phyloP scores from a whole-genome alignment of 2,113 vertebrate genomes.

The Carassius gibelio region DNA sequence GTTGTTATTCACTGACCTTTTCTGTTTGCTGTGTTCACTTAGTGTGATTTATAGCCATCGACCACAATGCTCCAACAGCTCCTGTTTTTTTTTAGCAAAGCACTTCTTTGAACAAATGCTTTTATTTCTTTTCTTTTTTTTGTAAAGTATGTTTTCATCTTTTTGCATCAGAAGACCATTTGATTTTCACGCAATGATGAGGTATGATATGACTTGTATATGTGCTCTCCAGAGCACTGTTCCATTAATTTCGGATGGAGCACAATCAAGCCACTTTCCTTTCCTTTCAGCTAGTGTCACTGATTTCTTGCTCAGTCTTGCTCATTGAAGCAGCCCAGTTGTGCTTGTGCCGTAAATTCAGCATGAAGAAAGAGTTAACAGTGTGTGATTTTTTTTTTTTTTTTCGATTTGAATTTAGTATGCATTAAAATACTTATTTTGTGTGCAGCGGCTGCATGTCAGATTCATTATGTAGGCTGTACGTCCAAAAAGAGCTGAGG shows the following conservation, averaged over 20 bases:
- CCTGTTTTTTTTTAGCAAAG: not conserved
- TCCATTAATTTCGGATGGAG: not conserved
- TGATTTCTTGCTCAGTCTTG: constrained; percentile 63
- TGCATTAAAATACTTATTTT: not conserved
- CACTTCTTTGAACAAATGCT: not conserved
- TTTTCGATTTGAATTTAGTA: not conserved
- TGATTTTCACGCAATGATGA: not conserved
- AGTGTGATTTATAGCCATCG: not conserved
- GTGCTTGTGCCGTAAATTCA: not conserved
- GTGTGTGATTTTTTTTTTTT: not conserved
- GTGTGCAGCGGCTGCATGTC: not conserved
- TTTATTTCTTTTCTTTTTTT: not conserved
- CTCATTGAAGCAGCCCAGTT: not conserved
- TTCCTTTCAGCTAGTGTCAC: constrained; percentile 2
- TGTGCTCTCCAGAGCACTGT: too few relatives aligned
- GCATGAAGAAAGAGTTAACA: not conserved
- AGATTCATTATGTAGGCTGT: not conserved
- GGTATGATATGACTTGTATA: not conserved
- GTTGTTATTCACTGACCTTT: not conserved
- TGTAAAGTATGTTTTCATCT: not conserved
- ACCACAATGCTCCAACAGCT: not conserved
- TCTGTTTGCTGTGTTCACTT: not conserved
- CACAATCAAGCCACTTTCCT: not conserved
- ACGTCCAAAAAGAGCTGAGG: not conserved
- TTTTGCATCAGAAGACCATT: not conserved